Evolutionary conservation across 2,113 vertebrate genomes (phyloP).

Genomic region (Phyllostomus discolor): DNA sequence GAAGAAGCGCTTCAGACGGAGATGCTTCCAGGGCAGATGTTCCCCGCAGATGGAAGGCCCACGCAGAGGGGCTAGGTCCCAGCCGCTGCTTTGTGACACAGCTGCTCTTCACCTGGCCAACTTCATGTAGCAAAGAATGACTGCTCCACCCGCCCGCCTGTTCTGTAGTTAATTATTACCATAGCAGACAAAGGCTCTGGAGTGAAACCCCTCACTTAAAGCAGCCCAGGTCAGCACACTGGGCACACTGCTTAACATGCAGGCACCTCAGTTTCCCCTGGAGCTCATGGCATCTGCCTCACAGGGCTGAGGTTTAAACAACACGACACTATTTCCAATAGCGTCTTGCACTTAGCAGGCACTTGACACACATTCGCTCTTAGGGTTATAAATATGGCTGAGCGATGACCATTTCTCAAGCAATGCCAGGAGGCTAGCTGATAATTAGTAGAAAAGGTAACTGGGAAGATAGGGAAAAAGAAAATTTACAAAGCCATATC

Average conservation of each 20-base stretch:
- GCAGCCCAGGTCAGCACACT: accelerated
- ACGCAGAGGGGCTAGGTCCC: neutral
- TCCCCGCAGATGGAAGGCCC: neutral
- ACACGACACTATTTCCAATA: accelerated
- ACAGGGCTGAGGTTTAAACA: accelerated
- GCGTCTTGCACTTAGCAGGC: neutral
- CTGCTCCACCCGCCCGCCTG: no score
- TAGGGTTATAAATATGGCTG: no score
- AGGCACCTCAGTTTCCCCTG: neutral
- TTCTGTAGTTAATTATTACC: neutral
- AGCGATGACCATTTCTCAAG: neutral
- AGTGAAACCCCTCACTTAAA: no score
- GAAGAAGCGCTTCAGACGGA: neutral
- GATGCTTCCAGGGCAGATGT: neutral
- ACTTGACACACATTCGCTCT: neutral
- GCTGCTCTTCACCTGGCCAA: no score
- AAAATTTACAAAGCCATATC: neutral
- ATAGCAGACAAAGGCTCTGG: neutral
- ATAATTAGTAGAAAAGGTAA: neutral
- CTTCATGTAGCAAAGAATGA: neutral
- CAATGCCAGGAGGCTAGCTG: neutral
- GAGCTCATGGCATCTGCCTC: neutral
- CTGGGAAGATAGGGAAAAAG: neutral
- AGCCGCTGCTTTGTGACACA: accelerated
- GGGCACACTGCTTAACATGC: neutral